phyloP scores from a whole-genome alignment of 2,797 vertebrate genomes.

The Bovichtus diacanthus region DNA sequence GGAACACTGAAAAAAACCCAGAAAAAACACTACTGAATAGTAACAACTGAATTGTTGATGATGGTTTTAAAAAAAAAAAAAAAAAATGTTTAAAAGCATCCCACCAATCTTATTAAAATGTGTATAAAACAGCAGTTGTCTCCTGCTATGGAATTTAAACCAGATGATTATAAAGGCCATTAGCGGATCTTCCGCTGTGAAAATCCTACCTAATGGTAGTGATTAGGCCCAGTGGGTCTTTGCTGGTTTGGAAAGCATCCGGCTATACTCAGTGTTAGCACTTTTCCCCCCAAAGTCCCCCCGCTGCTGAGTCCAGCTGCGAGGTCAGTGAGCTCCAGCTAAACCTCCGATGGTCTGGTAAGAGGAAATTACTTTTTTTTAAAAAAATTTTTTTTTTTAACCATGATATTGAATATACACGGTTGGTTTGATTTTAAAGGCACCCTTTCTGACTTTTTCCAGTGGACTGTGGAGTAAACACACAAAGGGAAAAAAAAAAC shows the following conservation, averaged over 20 bases:
- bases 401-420: constrained; percentile 65
- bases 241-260: constrained; percentile 51
- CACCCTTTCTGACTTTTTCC: constrained; percentile 29
- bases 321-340: constrained; percentile 61
- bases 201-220: constrained; percentile 54
- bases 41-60: constrained; percentile 18
- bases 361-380: constrained; percentile 67
- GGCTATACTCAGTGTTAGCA: constrained; percentile 26
- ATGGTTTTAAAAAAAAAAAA: neutral
- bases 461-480: constrained; percentile 33
- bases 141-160: constrained; percentile 34
- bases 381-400: constrained; percentile 35
- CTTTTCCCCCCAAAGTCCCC: constrained; percentile 32
- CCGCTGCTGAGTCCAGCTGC: constrained; percentile 54
- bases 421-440: constrained; percentile 58
- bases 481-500: constrained; percentile 29
- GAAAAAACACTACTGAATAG: constrained; percentile 6
- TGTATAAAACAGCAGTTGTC: constrained; percentile 38
- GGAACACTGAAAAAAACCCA: constrained; percentile 2
- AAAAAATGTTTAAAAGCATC: neutral
- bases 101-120: constrained; percentile 33
- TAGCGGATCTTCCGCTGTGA: constrained; percentile 43
- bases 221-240: constrained; percentile 62
- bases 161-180: constrained; percentile 67
- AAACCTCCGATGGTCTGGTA: constrained; percentile 56